Percentiles rank a stretch among this genome's conserved stretches.
phyloP scores from a whole-genome alignment of 2,888 invertebrate species.

The Noctua comes region DNA sequence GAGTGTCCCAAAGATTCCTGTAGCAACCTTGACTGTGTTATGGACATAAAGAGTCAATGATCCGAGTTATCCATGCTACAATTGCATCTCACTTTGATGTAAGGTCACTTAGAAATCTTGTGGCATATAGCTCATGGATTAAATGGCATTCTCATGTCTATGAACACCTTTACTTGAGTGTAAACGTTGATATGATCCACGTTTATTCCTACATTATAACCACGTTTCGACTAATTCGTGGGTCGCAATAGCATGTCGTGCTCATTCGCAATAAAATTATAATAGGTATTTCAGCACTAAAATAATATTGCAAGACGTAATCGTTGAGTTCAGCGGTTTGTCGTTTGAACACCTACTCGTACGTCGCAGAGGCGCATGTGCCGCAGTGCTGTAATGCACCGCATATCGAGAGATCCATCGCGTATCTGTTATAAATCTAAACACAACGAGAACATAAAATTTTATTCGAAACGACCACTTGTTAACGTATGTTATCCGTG shows the following conservation, averaged over 20 bases:
- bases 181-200: constrained; percentile 73
- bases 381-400: constrained; percentile 57
- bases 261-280: constrained; percentile 77
- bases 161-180: constrained; percentile 53
- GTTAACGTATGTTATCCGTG: constrained; percentile 86
- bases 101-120: constrained; percentile 10
- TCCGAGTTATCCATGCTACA: constrained; percentile 6
- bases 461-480: constrained; percentile 85
- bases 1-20: background rate
- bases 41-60: background rate
- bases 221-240: constrained; percentile 66
- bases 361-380: constrained; percentile 25
- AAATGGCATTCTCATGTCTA: constrained; percentile 51
- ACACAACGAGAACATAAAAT: constrained; percentile 83
- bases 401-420: constrained; percentile 77
- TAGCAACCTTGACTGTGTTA: background rate
- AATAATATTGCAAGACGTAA: constrained; percentile 65
- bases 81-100: background rate
- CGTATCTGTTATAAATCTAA: constrained; percentile 83
- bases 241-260: constrained; percentile 77
- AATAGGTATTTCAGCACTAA: constrained; percentile 75
- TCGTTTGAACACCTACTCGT: constrained; percentile 43
- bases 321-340: constrained; percentile 52
- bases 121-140: constrained; percentile 15
- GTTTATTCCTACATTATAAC: constrained; percentile 62